Conservation (phyloP, 1,140 invertebrate species). For the Drosophila nigromelanica region DNA sequence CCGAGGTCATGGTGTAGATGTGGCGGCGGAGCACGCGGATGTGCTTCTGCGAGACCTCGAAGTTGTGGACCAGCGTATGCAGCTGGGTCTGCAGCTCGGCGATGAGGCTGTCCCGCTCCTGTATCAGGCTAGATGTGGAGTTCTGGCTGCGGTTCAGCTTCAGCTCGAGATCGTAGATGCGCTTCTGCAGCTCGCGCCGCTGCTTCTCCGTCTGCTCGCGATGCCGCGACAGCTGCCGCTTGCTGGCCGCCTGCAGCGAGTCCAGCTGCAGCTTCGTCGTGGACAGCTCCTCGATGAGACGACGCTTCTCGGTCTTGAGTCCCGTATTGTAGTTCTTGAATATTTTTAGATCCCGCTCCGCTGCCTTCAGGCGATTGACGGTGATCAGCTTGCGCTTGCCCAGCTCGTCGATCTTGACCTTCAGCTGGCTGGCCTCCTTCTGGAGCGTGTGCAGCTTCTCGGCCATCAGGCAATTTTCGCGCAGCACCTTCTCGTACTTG, state of each 20-base stretch:
- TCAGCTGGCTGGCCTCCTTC: constrained; percentile 62
- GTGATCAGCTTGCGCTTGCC: constrained; percentile 61
- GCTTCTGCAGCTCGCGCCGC: constrained; percentile 73
- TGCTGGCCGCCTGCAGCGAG: constrained; percentile 56
- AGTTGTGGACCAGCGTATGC: constrained; percentile 78
- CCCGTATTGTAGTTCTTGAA: constrained; percentile 76
- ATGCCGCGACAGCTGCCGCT: constrained; percentile 65
- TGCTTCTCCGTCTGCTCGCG: constrained; percentile 77
- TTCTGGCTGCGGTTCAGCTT: constrained; percentile 75
- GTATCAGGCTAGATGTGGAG: constrained; percentile 70
- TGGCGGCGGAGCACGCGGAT: constrained; percentile 73
- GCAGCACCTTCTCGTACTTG: constrained; percentile 65
- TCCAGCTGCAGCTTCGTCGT: constrained; percentile 63
- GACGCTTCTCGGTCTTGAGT: constrained; percentile 66
- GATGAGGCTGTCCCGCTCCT: constrained; percentile 76
- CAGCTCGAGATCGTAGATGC: constrained; percentile 73
- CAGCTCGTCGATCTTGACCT: constrained; percentile 73
- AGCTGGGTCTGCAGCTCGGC: constrained; percentile 76
- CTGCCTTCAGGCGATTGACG: constrained; percentile 66
- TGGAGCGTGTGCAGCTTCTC: constrained; percentile 68
- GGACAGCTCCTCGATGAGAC: constrained; percentile 57
- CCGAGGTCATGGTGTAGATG: constrained; percentile 73
- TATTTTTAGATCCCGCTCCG: constrained; percentile 75
- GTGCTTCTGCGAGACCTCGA: constrained; percentile 80
- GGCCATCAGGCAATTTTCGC: constrained; percentile 67